Base-by-base conservation (phyloP, 2,888 invertebrate genomes). In the Ichneumoninae sp. region DNA sequence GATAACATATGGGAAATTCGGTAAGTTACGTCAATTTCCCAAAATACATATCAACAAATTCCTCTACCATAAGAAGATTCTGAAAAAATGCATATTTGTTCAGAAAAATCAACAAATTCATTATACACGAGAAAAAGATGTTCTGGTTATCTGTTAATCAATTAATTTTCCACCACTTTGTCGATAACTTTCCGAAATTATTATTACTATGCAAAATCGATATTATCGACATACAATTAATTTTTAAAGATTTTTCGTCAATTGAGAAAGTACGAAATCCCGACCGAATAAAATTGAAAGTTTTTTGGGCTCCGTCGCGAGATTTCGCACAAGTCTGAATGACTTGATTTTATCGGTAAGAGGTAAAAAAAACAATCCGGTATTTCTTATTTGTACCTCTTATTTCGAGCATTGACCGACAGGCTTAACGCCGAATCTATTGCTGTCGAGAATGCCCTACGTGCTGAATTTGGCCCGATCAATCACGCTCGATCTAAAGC, bases 401-500 rank as follows among this genome's bases (percentile, higher is more conserved):
- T 54, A 54, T 54, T 70, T 52, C 33, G 62, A 33, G 30, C 30
- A 33, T 62, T 62, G 62, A 30, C 30, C 30, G 30, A 62, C 16
- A 22, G 40, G 19, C 33, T 57, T 57, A 36, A 71, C n/a, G 54
- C 54, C 71, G 40, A 71, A 54, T 54, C 71, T 71, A 57, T 71
- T 71, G 71, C 54, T 54, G 71, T 71, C 54, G 33, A 30, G 70
- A 30, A 44, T 70, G 52, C 52, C 22, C 71, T 22, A 19, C 22
- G 36, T 22, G 54, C 54, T 36, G 71, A 71, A 36, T 71, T 54
- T 13, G 44, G 72, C 33, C 72, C 44, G 72, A 72, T 40, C 26
- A 60, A 13, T 26, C 22, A 60, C 60, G 57, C 40, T 22, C 4
- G 57, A 60, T 47, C 72, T 40, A 72, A 16, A 36, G 16, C 10